phyloP scores from a whole-genome alignment of 2,113 vertebrate species.

The Andinoacara biseriatus region DNA sequence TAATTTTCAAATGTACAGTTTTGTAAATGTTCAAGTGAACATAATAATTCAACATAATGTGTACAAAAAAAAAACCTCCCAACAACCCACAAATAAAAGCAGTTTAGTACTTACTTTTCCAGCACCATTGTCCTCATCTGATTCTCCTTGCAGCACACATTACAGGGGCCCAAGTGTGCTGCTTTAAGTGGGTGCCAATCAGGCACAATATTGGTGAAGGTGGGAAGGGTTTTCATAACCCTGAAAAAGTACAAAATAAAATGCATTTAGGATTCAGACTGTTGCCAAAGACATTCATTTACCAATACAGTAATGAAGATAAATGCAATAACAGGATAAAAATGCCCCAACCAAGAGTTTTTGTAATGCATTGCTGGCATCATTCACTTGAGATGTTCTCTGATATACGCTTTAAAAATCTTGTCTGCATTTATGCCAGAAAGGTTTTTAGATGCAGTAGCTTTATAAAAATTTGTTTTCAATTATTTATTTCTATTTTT shows the following conservation, averaged over 20 bases:
- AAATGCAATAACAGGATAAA: not conserved
- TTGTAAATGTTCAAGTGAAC: too few species aligned
- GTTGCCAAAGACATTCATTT: not conserved
- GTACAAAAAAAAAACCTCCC: too few species aligned
- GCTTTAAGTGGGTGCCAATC: slow-evolving; percentile 91
- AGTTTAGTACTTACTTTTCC: slow-evolving; percentile 79
- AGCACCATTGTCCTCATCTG: slow-evolving; percentile 86
- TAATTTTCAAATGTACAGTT: too few species aligned
- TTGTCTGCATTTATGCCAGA: not conserved
- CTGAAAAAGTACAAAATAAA: slow-evolving; percentile 35
- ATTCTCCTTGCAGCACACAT: slow-evolving; percentile 79
- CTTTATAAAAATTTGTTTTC: not conserved
- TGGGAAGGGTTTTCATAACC: slow-evolving; percentile 80
- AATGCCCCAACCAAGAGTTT: not conserved
- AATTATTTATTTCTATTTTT: not conserved
- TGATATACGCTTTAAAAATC: not conserved
- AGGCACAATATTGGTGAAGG: slow-evolving; percentile 83
- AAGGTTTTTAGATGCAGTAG: not conserved
- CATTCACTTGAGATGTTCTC: not conserved
- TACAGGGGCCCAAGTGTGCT: slow-evolving; percentile 83
- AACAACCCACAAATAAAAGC: too few species aligned
- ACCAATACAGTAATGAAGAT: not conserved
- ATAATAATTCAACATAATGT: too few species aligned
- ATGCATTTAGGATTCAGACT: not conserved
- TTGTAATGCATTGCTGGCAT: not conserved